These are phyloP conservation scores for Cyprinodon tularosa DNA, from an alignment of 2,113 vertebrate species.

Conservation along the genomic window DNA sequence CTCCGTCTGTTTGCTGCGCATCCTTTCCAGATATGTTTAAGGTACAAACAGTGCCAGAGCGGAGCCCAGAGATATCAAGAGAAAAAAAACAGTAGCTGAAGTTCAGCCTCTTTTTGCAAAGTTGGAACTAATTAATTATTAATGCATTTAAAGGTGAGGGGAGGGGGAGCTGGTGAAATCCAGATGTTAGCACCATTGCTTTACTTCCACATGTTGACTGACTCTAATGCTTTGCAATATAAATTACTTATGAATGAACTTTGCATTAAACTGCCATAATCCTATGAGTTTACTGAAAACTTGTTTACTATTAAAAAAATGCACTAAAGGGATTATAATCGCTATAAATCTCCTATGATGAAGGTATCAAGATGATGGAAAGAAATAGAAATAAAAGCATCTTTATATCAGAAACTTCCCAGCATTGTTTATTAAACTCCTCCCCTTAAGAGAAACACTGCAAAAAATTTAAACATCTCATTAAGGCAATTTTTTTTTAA, in stretches of 20 bases:
- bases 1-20: background rate
- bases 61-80: background rate
- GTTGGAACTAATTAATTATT: conserved; percentile 9
- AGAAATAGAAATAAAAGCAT: background rate
- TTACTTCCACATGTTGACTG: background rate
- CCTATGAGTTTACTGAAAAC: background rate
- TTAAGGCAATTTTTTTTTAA: too few relatives aligned
- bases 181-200: background rate
- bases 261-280: background rate
- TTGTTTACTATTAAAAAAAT: background rate
- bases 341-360: background rate
- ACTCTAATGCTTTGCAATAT: too few relatives aligned
- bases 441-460: background rate
- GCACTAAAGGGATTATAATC: background rate
- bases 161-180: background rate
- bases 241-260: background rate
- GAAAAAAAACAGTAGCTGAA: background rate
- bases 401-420: background rate
- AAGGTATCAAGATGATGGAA: background rate
- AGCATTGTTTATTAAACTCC: background rate
- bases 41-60: conserved; percentile 14
- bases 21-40: conserved; percentile 14
- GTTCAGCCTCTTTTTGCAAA: conserved; percentile 2
- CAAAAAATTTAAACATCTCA: too few relatives aligned
- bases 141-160: background rate